Conservation (phyloP, 2,113 vertebrate genomes). For the Gambusia holbrooki region DNA sequence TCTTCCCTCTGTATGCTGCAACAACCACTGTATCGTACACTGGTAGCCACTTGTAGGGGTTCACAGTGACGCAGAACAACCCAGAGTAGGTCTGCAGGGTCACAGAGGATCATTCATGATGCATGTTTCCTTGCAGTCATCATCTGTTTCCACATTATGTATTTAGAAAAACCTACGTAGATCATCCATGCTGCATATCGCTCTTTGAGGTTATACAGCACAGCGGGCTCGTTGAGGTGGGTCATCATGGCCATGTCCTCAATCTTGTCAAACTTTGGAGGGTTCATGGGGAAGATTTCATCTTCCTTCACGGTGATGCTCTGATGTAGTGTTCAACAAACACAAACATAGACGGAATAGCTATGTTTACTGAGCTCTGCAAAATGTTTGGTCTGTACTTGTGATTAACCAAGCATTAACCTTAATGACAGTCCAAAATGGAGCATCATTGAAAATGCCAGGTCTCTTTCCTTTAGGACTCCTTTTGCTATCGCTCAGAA, state of each 20-base stretch:
- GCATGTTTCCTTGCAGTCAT: neutral
- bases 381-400: no score
- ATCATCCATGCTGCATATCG: conserved; percentile 92
- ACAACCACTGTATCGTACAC: conserved; percentile 82
- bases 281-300: conserved; percentile 81
- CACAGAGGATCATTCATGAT: conserved; percentile 4
- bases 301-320: conserved; percentile 79
- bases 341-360: neutral
- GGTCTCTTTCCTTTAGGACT: no score
- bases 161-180: conserved; percentile 76
- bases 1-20: conserved; percentile 72
- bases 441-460: no score
- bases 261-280: conserved; percentile 82
- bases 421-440: no score
- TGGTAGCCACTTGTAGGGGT: conserved; percentile 91
- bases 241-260: conserved; percentile 86
- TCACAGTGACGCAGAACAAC: conserved; percentile 90
- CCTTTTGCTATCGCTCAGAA: no score
- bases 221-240: conserved; percentile 80
- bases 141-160: neutral
- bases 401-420: no score
- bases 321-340: conserved; percentile 36
- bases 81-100: conserved; percentile 86
- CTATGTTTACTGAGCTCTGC: neutral
- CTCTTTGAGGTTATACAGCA: conserved; percentile 90